Conservation (phyloP, 2,888 invertebrate genomes). For the Pyrrhosoma nymphula region DNA sequence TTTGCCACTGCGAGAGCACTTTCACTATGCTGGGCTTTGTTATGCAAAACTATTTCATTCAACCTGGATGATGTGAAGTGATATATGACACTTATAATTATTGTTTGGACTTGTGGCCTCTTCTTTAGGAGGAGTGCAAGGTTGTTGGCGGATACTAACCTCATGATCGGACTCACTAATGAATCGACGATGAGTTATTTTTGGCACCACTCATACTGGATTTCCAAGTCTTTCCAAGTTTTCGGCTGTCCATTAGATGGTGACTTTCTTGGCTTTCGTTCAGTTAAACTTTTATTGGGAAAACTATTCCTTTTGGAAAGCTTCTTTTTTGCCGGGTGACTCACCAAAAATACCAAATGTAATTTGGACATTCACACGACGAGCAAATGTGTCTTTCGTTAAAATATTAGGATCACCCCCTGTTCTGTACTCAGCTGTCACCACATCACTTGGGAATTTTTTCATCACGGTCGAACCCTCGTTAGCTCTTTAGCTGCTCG, state of each 20-base stretch:
- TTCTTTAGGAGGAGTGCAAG: conserved; percentile 74
- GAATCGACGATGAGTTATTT: conserved; percentile 80
- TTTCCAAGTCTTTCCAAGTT: conserved; percentile 68
- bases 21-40: conserved; percentile 83
- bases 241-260: conserved; percentile 32
- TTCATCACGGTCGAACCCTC: conserved; percentile 82
- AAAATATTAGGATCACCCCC: conserved; percentile 87
- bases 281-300: conserved; percentile 62
- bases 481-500: conserved; percentile 81
- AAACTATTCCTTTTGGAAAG: conserved; percentile 75
- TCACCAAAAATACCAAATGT: conserved; percentile 80
- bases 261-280: conserved; percentile 65
- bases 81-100: conserved; percentile 82
- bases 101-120: conserved; percentile 76
- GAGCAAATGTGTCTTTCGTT: conserved; percentile 81
- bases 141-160: conserved; percentile 83
- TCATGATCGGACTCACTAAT: conserved; percentile 81
- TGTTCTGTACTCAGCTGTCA: conserved; percentile 86
- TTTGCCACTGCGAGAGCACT: conserved; percentile 75
- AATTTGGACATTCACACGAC: conserved; percentile 80
- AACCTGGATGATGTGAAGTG: conserved; percentile 85
- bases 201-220: conserved; percentile 70
- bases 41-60: conserved; percentile 87
- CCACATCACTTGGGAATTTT: conserved; percentile 89
- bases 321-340: conserved; percentile 77